Conservation (phyloP, 2,888 invertebrate genomes). For the Chrysolina haemoptera region DNA sequence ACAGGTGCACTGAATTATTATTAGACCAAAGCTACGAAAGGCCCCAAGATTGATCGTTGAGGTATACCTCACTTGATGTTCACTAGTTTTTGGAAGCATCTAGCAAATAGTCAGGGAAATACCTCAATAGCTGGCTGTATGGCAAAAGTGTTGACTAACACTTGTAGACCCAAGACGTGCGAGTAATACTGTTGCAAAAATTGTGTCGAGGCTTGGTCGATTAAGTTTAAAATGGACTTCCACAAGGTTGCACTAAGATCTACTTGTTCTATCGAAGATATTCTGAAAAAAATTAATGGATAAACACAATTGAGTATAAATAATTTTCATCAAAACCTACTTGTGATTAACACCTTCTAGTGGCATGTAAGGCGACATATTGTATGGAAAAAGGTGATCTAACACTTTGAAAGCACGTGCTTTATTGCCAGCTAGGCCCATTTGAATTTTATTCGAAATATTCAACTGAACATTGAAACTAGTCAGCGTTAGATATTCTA, state of each 20-base stretch:
- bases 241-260: slow-evolving; percentile 72
- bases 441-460: slow-evolving; percentile 66
- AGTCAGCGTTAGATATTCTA: slow-evolving; percentile 56
- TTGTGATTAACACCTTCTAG: slow-evolving; percentile 67
- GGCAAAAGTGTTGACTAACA: slow-evolving; percentile 85
- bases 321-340: slow-evolving; percentile 52
- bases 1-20: too few relatives aligned
- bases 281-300: slow-evolving; percentile 69
- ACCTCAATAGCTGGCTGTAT: slow-evolving; percentile 64
- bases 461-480: slow-evolving; percentile 64
- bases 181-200: slow-evolving; percentile 87
- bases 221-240: slow-evolving; percentile 67
- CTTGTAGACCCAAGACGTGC: slow-evolving; percentile 82
- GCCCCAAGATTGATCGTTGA: neutral
- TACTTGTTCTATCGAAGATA: slow-evolving; percentile 78
- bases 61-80: neutral
- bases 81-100: neutral
- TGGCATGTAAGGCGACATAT: slow-evolving; percentile 68
- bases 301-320: neutral
- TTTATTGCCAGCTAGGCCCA: slow-evolving; percentile 65
- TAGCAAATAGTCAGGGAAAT: neutral
- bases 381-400: slow-evolving; percentile 66
- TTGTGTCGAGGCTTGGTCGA: slow-evolving; percentile 80
- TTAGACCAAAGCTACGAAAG: too few relatives aligned
- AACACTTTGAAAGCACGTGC: slow-evolving; percentile 63